phyloP scores from a whole-genome alignment of 1,140 invertebrate genomes.

The Mylabris phalerata region DNA sequence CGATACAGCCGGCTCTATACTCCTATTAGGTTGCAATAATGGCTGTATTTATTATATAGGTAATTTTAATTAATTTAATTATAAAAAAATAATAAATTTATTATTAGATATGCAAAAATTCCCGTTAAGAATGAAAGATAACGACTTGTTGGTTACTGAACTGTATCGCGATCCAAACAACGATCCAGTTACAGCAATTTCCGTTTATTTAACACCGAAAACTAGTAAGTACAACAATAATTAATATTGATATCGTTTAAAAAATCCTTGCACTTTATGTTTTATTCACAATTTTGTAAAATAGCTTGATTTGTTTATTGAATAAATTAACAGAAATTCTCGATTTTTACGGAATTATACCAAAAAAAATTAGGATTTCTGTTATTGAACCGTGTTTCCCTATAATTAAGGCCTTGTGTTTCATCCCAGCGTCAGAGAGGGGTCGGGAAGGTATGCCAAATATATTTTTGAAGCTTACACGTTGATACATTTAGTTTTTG shows the following conservation, averaged over 20 bases:
- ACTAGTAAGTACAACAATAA: conserved; percentile 66
- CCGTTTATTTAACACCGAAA: conserved; percentile 95
- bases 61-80: conserved; percentile 38
- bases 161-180: conserved; percentile 90
- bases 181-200: conserved; percentile 96
- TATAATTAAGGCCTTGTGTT: conserved; percentile 43
- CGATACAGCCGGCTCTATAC: conserved; percentile 92
- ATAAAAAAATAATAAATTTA: background rate
- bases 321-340: background rate
- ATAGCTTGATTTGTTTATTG: background rate
- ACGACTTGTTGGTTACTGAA: conserved; percentile 95
- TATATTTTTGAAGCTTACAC: conserved; percentile 28
- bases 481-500: conserved; percentile 13
- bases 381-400: conserved; percentile 17
- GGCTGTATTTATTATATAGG: conserved; percentile 97
- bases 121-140: conserved; percentile 97
- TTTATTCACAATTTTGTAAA: conserved; percentile 10
- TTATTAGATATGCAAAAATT: conserved; percentile 97
- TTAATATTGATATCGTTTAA: background rate
- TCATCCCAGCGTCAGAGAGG: conserved; percentile 50
- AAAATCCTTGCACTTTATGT: background rate
- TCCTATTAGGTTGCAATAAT: conserved; percentile 90
- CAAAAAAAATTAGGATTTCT: background rate
- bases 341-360: background rate
- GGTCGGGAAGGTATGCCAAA: conserved; percentile 47